Evolutionary conservation across 2,888 invertebrate genomes (phyloP).

Genomic region (Patella pellucida): DNA sequence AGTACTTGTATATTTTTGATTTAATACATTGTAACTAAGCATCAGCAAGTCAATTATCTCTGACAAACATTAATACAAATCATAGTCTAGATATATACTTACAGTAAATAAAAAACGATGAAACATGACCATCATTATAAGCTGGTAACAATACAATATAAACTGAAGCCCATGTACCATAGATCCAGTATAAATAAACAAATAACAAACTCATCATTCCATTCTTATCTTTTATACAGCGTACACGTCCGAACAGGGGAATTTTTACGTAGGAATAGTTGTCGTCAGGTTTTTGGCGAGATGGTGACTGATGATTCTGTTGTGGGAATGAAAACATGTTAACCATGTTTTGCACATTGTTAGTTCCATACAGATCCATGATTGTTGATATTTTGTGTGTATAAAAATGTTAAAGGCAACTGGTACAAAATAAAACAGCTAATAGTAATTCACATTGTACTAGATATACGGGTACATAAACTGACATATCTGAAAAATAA

Average conservation of each 20-base stretch:
- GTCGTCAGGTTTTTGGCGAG: background rate
- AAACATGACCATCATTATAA: conserved; percentile 51
- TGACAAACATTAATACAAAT: background rate
- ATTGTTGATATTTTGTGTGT: too few relatives aligned
- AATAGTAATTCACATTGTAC: too few relatives aligned
- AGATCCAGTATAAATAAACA: conserved; percentile 63
- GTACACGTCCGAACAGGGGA: conserved; percentile 45
- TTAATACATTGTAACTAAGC: conserved; percentile 8
- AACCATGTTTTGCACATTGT: background rate
- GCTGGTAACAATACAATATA: conserved; percentile 61
- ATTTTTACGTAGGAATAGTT: background rate
- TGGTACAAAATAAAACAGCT: too few relatives aligned
- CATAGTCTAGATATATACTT: conserved; percentile 40
- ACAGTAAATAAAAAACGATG: conserved; percentile 47
- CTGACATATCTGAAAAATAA: too few relatives aligned
- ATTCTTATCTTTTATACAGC: conserved; percentile 46
- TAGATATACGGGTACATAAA: too few relatives aligned
- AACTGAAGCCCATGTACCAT: conserved; percentile 56
- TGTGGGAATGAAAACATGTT: background rate
- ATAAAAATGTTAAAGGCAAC: too few relatives aligned
- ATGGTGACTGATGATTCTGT: background rate
- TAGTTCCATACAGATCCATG: conserved; percentile 2
- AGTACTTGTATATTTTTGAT: conserved; percentile 16
- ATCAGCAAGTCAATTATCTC: background rate
- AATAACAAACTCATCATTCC: conserved; percentile 50